Percentiles rank a stretch among this genome's conserved stretches.
Evolutionary conservation across 2,888 invertebrate genomes (phyloP).

Genomic region (Pediacus dermestoides): DNA sequence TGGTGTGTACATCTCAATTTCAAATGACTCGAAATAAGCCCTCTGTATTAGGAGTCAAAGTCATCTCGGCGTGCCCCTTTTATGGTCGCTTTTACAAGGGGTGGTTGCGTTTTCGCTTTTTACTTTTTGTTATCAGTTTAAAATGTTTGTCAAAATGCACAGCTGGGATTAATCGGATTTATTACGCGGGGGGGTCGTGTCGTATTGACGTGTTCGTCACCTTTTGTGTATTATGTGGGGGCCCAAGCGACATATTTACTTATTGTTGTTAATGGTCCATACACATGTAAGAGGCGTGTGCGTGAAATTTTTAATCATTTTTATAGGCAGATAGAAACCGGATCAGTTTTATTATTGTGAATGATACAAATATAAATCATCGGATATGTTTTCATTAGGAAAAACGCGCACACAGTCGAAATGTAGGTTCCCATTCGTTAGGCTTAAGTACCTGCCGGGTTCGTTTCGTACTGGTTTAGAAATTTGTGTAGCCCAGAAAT

Average conservation of each 20-base stretch:
- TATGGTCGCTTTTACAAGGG: conserved; percentile 28
- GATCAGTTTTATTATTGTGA: conserved; percentile 28
- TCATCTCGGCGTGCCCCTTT: too few species aligned
- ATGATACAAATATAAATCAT: too few species aligned
- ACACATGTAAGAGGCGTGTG: conserved; percentile 47
- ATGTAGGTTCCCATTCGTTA: too few species aligned
- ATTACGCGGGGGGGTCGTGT: too few species aligned
- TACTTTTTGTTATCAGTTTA: conserved; percentile 40
- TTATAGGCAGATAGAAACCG: conserved; percentile 29
- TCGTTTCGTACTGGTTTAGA: too few species aligned
- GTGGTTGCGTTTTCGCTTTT: conserved; percentile 15
- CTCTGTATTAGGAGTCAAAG: too few species aligned
- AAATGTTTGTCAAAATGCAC: conserved; percentile 48
- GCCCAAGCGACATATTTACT: conserved; percentile 42
- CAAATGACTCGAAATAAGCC: conserved; percentile 42
- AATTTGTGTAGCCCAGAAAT: too few species aligned
- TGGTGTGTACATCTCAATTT: conserved; percentile 38
- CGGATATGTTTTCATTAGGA: too few species aligned
- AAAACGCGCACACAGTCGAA: too few species aligned
- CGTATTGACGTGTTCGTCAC: conserved; percentile 36
- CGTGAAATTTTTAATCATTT: conserved; percentile 31
- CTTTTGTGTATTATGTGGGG: too few species aligned
- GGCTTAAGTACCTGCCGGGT: too few species aligned
- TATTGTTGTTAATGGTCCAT: conserved; percentile 39
- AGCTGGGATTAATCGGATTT: conserved; percentile 51